Conservation (phyloP, 2,888 invertebrate species). For the Caenorhabditis virilis region DNA sequence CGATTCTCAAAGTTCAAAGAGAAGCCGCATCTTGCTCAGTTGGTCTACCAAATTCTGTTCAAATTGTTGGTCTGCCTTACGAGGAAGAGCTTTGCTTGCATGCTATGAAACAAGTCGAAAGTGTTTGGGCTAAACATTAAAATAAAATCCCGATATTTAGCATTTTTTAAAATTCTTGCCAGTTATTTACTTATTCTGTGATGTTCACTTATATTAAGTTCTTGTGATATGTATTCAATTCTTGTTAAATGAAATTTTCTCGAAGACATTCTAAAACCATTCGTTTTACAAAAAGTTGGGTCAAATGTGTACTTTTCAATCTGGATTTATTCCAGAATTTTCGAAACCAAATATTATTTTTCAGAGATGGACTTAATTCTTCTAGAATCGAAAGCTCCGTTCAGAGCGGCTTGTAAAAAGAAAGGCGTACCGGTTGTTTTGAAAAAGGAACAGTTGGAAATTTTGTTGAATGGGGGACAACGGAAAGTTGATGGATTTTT, state of each 20-base stretch:
- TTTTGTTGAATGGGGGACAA: neutral
- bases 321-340: too few species aligned
- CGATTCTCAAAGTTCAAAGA: constrained; percentile 30
- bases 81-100: constrained; percentile 61
- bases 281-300: too few species aligned
- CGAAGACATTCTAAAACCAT: too few species aligned
- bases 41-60: constrained; percentile 60
- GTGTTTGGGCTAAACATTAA: neutral
- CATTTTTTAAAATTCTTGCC: neutral
- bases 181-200: too few species aligned
- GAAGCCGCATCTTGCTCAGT: constrained; percentile 45
- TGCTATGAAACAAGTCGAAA: constrained; percentile 55
- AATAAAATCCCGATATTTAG: neutral
- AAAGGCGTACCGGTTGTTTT: too few species aligned
- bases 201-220: too few species aligned
- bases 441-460: neutral
- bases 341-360: too few species aligned
- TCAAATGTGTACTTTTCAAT: too few species aligned
- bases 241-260: too few species aligned
- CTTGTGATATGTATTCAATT: too few species aligned
- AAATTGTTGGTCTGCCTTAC: constrained; percentile 53
- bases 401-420: too few species aligned
- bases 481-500: neutral
- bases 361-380: neutral
- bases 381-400: neutral